Evolutionary conservation across 2,888 invertebrate species (phyloP).

Genomic region (Galeopsomyia nigrocyanea): DNA sequence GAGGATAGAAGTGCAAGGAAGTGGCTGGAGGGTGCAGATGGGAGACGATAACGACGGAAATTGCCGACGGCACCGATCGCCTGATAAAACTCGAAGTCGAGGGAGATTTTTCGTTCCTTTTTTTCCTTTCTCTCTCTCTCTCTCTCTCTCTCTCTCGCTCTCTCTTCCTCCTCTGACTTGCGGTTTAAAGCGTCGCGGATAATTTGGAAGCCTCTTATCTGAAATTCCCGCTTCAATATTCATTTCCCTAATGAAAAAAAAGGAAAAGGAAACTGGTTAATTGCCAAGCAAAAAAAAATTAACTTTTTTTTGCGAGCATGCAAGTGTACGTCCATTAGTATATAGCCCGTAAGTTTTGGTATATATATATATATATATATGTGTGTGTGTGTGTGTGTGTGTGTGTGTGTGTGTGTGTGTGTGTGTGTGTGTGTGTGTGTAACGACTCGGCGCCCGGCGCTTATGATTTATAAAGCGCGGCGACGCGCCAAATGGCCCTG

Average conservation of each 20-base stretch:
- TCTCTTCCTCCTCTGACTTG: neutral
- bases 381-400: too few species aligned
- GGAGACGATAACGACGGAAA: slow-evolving; percentile 40
- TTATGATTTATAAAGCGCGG: slow-evolving; percentile 30
- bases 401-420: too few species aligned
- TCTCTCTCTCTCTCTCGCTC: slow-evolving; percentile 3
- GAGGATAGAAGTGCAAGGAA: slow-evolving; percentile 33
- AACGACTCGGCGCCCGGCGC: neutral
- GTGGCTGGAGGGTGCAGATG: slow-evolving; percentile 11
- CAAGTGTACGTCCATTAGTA: neutral
- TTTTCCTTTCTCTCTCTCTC: neutral
- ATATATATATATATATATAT: too few species aligned
- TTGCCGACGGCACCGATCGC: slow-evolving; percentile 39
- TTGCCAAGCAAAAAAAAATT: too few species aligned
- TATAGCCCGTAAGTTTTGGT: neutral
- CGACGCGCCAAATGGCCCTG: slow-evolving; percentile 17
- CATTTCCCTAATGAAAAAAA: too few species aligned
- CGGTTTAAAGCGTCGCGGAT: too few species aligned
- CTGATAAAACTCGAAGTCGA: slow-evolving; percentile 23
- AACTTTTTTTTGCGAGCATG: too few species aligned
- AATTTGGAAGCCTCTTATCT: too few species aligned
- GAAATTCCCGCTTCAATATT: neutral
- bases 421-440: too few species aligned
- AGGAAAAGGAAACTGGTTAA: too few species aligned
- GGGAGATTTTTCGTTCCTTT: neutral